A percentile compares a stretch with the other conserved stretches of the same genome.
These are phyloP conservation scores for Chrysolina haemoptera DNA, from an alignment of 2,888 invertebrate species.

Conservation along the genomic window DNA sequence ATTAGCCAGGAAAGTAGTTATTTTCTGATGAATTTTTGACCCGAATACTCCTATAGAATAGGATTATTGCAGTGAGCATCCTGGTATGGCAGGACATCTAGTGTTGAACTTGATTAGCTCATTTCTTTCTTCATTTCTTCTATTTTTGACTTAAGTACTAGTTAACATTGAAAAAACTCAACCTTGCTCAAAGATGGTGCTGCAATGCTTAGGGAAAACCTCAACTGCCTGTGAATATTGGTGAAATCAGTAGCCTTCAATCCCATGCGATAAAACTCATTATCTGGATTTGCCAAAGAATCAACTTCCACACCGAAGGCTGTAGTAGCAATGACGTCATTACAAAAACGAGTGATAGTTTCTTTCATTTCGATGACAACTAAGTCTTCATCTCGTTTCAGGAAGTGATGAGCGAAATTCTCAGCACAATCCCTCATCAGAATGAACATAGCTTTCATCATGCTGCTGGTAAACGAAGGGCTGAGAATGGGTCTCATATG, in stretches of 20 bases:
- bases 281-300: constrained; percentile 71
- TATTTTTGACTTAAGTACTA: not conserved
- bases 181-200: constrained; percentile 38
- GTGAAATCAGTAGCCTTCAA: constrained; percentile 68
- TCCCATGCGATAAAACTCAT: constrained; percentile 73
- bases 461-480: constrained; percentile 64
- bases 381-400: constrained; percentile 48
- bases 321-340: constrained; percentile 73
- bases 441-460: constrained; percentile 54
- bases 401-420: constrained; percentile 30
- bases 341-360: constrained; percentile 62
- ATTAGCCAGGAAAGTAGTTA: too few species aligned
- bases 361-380: constrained; percentile 69
- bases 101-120: too few species aligned
- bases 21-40: too few species aligned
- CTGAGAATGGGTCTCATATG: constrained; percentile 68
- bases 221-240: constrained; percentile 14
- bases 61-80: too few species aligned
- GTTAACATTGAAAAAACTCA: not conserved
- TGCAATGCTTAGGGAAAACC: constrained; percentile 35
- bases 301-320: constrained; percentile 66
- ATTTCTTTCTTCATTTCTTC: too few species aligned
- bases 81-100: too few species aligned
- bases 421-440: constrained; percentile 52
- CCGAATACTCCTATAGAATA: too few species aligned